Percentiles rank a stretch among this genome's conserved stretches.
phyloP scores from a whole-genome alignment of 2,113 vertebrate genomes.

The Aramus guarauna region DNA sequence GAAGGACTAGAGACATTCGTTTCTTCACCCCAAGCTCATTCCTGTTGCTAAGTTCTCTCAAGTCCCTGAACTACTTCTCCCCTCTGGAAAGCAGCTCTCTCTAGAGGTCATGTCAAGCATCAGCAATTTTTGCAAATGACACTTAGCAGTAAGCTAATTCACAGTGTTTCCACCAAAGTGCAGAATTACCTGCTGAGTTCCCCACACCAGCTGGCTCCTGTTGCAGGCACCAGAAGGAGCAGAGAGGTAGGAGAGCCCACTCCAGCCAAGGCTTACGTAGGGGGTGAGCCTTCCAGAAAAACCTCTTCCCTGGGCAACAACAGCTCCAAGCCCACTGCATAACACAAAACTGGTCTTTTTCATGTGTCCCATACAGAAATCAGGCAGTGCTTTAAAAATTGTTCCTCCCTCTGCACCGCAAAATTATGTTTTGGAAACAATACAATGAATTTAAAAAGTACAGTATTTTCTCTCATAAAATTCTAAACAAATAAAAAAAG shows the following conservation, averaged over 20 bases:
- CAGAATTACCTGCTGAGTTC: background rate
- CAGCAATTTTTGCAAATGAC: background rate
- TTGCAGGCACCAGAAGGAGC: background rate
- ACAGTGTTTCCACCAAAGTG: background rate
- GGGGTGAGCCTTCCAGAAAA: background rate
- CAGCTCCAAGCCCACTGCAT: background rate
- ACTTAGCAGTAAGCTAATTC: background rate
- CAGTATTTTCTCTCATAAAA: background rate
- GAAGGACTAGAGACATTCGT: background rate
- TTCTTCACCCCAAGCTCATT: background rate
- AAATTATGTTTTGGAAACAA: background rate
- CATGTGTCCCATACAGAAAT: background rate
- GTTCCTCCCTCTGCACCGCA: background rate
- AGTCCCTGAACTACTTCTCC: background rate
- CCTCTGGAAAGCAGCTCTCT: background rate
- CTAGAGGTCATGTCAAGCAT: background rate
- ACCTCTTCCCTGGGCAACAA: background rate
- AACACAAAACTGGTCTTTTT: background rate
- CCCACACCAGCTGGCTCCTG: background rate
- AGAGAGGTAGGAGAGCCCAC: background rate
- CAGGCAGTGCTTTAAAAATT: background rate
- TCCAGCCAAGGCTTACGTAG: background rate
- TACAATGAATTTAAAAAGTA: background rate
- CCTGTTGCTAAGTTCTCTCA: background rate
- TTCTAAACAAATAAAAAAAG: background rate